Percentiles rank a stretch among this genome's conserved stretches.
Evolutionary conservation across 2,888 invertebrate species (phyloP).

Genomic region (Lasioglossum leucozonium): DNA sequence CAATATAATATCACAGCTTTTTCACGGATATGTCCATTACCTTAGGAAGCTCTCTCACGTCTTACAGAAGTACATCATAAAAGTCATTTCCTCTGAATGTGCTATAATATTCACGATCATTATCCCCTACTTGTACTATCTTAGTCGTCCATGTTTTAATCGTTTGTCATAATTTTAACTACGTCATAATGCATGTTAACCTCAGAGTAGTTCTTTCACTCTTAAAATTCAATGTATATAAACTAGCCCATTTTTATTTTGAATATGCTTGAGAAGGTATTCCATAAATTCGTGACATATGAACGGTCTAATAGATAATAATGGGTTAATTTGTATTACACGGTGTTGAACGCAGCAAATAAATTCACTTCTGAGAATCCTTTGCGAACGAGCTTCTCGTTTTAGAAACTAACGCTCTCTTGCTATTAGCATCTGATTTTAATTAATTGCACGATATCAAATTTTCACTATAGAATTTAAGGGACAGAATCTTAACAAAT

Average conservation of each 20-base stretch:
- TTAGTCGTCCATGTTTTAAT: slow-evolving; percentile 28
- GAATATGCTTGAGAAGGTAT: background rate
- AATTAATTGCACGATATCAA: slow-evolving; percentile 43
- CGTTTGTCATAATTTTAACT: slow-evolving; percentile 42
- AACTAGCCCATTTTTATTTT: slow-evolving; percentile 40
- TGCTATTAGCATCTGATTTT: slow-evolving; percentile 31
- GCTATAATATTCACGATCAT: slow-evolving; percentile 56
- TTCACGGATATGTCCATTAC: slow-evolving; percentile 43
- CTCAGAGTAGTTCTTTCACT: slow-evolving; percentile 39
- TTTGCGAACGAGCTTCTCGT: slow-evolving; percentile 15
- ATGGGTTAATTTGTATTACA: slow-evolving; percentile 53
- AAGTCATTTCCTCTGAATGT: slow-evolving; percentile 36
- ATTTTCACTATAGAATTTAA: slow-evolving; percentile 1
- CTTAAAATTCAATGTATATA: slow-evolving; percentile 7
- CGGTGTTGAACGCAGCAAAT: slow-evolving; percentile 20
- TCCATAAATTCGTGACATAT: background rate
- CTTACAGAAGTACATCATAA: slow-evolving; percentile 14
- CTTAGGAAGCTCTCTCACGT: slow-evolving; percentile 26
- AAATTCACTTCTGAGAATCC: slow-evolving; percentile 12
- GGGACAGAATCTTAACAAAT: background rate
- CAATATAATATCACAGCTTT: slow-evolving; percentile 61
- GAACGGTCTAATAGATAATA: background rate
- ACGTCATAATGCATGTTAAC: slow-evolving; percentile 61
- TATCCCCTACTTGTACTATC: slow-evolving; percentile 31
- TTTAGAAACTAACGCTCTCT: slow-evolving; percentile 14